Conservation (phyloP, 2,113 vertebrate genomes). For the Amblyornis subalaris region DNA sequence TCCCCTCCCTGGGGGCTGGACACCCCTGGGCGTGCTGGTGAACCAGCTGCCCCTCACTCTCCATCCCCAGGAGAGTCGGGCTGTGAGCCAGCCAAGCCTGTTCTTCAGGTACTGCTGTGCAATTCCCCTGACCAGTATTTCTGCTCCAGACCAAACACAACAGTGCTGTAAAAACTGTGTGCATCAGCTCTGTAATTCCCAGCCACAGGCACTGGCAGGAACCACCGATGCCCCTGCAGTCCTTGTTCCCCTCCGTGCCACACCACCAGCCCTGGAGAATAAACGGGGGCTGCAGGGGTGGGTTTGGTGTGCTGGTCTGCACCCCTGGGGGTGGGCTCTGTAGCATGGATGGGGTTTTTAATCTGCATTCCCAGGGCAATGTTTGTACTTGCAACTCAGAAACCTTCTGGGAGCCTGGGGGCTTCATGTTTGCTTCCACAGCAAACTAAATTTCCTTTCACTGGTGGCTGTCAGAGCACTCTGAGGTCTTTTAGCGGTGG, state of each 20-base stretch:
- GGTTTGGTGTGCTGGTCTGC: not conserved
- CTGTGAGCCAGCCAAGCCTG: not conserved
- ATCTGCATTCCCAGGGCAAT: not conserved
- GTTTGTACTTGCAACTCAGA: not conserved
- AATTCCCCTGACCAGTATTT: not conserved
- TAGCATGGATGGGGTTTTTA: not conserved
- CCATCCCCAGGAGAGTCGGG: not conserved
- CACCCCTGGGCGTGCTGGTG: rapidly evolving
- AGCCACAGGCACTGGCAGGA: not conserved
- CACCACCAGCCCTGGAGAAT: not conserved
- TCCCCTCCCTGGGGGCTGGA: rapidly evolving
- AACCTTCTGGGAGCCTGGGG: not conserved
- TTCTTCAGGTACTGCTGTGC: not conserved
- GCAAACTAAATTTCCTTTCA: not conserved
- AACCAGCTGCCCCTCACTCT: not conserved
- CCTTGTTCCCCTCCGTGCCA: rapidly evolving
- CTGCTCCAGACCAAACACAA: not conserved
- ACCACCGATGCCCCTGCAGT: rapidly evolving
- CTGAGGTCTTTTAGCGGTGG: not conserved
- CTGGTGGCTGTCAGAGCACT: not conserved
- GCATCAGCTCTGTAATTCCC: not conserved
- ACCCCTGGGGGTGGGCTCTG: not conserved
- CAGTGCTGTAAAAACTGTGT: too few relatives aligned
- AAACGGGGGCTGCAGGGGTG: not conserved
- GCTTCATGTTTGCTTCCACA: not conserved